phyloP scores from a whole-genome alignment of 2,113 vertebrate species.

The Semnornis frantzii region DNA sequence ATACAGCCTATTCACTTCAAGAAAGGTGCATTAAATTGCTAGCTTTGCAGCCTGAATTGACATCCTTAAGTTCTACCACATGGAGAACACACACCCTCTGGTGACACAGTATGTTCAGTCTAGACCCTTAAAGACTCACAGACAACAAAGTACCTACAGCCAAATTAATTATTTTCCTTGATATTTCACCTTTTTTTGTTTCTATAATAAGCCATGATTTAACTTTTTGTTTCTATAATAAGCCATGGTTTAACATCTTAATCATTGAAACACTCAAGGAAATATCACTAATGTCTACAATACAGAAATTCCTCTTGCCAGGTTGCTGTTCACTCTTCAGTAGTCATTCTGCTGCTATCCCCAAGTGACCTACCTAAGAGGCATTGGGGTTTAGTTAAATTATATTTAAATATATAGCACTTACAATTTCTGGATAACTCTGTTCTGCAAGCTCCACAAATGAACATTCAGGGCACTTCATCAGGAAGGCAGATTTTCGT shows the following conservation, averaged over 20 bases:
- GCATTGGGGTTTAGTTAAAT: neutral
- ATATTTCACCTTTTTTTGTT: neutral
- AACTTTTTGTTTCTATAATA: neutral
- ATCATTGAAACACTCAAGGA: neutral
- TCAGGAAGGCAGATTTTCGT: neutral
- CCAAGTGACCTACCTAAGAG: neutral
- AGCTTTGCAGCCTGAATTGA: neutral
- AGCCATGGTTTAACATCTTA: neutral
- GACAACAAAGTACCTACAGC: neutral
- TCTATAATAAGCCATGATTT: neutral
- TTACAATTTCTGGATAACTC: neutral
- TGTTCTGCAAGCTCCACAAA: neutral
- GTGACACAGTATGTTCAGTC: neutral
- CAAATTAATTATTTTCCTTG: neutral
- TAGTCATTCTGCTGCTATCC: neutral
- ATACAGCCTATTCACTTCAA: neutral
- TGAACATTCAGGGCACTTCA: neutral
- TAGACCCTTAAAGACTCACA: neutral
- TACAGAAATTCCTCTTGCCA: neutral
- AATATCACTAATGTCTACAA: neutral
- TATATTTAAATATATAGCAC: neutral
- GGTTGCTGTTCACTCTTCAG: neutral
- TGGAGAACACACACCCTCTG: neutral
- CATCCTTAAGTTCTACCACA: neutral
- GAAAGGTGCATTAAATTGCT: neutral